Percentiles rank a stretch among this genome's conserved stretches.
phyloP scores from a whole-genome alignment of 2,113 vertebrate genomes.

The Calonectris borealis region DNA sequence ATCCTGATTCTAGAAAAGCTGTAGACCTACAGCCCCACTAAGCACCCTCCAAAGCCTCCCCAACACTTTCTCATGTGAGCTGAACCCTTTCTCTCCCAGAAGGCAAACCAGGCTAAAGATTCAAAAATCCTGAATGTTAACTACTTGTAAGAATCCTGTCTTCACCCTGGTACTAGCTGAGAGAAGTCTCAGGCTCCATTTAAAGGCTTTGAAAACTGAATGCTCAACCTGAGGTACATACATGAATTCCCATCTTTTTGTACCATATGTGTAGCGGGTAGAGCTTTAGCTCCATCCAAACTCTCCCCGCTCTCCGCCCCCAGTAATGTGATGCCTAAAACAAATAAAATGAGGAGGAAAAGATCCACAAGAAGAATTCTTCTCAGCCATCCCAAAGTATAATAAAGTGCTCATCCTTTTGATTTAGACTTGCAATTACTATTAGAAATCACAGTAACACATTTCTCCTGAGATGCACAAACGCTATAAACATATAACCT shows the following conservation, averaged over 20 bases:
- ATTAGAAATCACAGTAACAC: neutral
- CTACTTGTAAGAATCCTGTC: neutral
- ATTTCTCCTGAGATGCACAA: neutral
- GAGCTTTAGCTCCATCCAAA: neutral
- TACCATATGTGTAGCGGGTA: neutral
- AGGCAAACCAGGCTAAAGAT: neutral
- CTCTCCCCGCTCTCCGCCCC: accelerated
- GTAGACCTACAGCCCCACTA: neutral
- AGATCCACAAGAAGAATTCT: neutral
- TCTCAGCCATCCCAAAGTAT: neutral
- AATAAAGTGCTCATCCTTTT: neutral
- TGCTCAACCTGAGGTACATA: neutral
- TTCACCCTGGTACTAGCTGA: neutral
- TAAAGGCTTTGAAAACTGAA: neutral
- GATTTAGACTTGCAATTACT: neutral
- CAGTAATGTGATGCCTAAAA: neutral
- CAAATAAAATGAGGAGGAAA: neutral
- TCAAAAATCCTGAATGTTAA: neutral
- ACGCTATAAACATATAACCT: neutral
- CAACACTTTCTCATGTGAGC: neutral
- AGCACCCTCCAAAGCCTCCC: neutral
- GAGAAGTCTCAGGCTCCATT: neutral
- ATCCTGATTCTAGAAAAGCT: neutral
- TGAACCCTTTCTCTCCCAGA: neutral
- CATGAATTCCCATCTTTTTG: neutral